Base-by-base conservation (phyloP, 1,140 invertebrate species). In the Oscheius sp. region DNA sequence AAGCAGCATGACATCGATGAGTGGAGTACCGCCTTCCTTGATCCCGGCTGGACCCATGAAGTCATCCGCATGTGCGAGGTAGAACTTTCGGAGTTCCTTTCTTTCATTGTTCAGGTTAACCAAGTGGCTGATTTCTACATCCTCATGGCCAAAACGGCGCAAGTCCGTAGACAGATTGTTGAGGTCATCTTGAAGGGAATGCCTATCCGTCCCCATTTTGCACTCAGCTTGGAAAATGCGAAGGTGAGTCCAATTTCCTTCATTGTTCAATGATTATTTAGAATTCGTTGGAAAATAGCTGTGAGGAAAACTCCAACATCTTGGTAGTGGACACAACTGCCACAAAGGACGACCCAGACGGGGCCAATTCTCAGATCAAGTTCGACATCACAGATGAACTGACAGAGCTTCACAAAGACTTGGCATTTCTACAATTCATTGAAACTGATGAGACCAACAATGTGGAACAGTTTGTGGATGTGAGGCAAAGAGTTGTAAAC, bases 91-190 rank as follows among this genome's bases (percentile, higher is more conserved):
- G n/a, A n/a, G n/a, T 26, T 42, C 68, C 18, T 18, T 32, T 0
- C n/a, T 36, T 38, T 45, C 0, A 42, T 42, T 42, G 18, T 45
- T 23, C 34, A 76, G 74, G 55, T 76, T 3, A 61, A 65, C n/a
- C 75, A 75, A 63, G 49, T 76, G 15, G 79, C 78, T 28, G 83
- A 83, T 42, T 83, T 83, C 73, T 83, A 82, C 46, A 75, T 68
- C 13, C 64, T 83, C 23, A 83, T 83, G 82, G 74, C 68, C 31
- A 75, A 79, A 18, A 78, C 82, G 4, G 68, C 83, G 2, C 79
- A 83, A 64, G 78, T 84, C n/a, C 68, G 82, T 35, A 68, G 82
- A 18, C 82, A 83, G 62, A 83, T 83, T 62, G 82, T 83, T 18
- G 82, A 83, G 64, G 66, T 82, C 20, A 79, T 82, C 31, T 49